Conservation (phyloP, 2,888 invertebrate species). For the Agriopis aurantiaria region DNA sequence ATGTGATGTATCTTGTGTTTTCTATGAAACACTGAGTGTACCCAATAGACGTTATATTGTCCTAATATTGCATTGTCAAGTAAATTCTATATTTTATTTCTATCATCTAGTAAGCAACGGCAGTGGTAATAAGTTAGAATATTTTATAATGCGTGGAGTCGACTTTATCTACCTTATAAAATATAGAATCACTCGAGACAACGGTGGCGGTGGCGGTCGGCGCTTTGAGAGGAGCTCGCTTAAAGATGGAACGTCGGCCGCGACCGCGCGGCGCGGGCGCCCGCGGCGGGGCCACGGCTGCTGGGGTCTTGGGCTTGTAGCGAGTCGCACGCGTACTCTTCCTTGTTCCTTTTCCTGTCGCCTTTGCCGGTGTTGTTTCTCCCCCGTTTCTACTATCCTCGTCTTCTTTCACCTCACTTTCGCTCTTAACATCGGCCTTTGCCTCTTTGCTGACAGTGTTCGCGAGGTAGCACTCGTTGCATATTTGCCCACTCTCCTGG, state of each 20-base stretch:
- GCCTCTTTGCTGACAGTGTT: conserved; percentile 67
- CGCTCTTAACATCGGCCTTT: conserved; percentile 66
- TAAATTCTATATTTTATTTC: conserved; percentile 34
- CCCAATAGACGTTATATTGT: conserved; percentile 22
- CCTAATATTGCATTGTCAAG: conserved; percentile 25
- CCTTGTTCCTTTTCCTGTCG: conserved; percentile 82
- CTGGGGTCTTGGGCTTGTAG: conserved; percentile 86
- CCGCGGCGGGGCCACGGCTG: conserved; percentile 91
- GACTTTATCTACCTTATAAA: conserved; percentile 62
- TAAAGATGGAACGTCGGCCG: conserved; percentile 92
- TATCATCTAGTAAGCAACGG: conserved; percentile 19
- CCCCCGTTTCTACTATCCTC: conserved; percentile 66
- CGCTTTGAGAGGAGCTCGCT: conserved; percentile 92
- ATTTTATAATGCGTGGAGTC: conserved; percentile 29
- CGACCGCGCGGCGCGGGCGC: conserved; percentile 90
- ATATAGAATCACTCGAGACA: conserved; percentile 92
- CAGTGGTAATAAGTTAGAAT: conserved; percentile 15
- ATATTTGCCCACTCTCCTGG: conserved; percentile 91
- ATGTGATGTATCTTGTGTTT: conserved; percentile 58
- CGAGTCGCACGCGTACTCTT: conserved; percentile 87
- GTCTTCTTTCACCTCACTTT: conserved; percentile 68
- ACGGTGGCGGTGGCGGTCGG: conserved; percentile 93
- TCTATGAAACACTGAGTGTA: conserved; percentile 13
- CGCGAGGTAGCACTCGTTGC: conserved; percentile 90
- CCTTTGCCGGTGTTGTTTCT: conserved; percentile 77